Base-by-base conservation (phyloP, 2,888 invertebrate genomes). In the Hypomecis punctinalis region DNA sequence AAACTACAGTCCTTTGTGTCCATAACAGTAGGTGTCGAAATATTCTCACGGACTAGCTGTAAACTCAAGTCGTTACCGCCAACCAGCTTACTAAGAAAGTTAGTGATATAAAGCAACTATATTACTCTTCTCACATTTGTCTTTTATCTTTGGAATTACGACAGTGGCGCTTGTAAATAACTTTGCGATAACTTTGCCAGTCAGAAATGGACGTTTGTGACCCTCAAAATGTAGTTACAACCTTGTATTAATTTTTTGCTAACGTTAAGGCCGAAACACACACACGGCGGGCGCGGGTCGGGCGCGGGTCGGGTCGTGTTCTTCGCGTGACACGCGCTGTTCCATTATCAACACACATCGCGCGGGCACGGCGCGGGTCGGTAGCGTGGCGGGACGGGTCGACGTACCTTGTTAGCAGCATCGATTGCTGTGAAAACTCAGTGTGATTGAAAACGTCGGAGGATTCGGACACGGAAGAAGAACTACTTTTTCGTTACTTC, bases 11-110 rank as follows among this genome's bases (percentile, higher is more conserved):
- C 40, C 37, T 11, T 56, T 62, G 56, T 62, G 35, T 40, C 6
- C 10, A 6, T 0, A 10, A 39, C 11, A 54, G 42, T 45, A n/a
- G 33, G 11, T 62, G 62, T 45, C 37, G 54, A 48, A 57, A 57
- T 33, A 40, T 57, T 57, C 62, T 36, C 62, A 62, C 62, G 51
- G 57, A 33, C 37, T 6, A 48, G 36, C 40, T n/a, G 53, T 40
- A 39, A 46, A 35, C 48, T 56, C 48, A 53, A 47, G 46, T 35
- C 11, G 46, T 53, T 35, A 40, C 23, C 5, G 5, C 10, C 36
- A 5, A 36, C 43, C 11, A 52, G 33, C 40, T 52, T 40, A 33
- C 33, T 5, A 6, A 5, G 23, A 42, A 0, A 33, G 10, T 10
- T 23, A 6, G 40, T 3, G 0, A 40, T 40, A 40, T 23, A 9